Percentiles rank a stretch among this genome's conserved stretches.
Evolutionary conservation across 1,140 invertebrate species (phyloP).

Genomic region (Halyomorpha halys): DNA sequence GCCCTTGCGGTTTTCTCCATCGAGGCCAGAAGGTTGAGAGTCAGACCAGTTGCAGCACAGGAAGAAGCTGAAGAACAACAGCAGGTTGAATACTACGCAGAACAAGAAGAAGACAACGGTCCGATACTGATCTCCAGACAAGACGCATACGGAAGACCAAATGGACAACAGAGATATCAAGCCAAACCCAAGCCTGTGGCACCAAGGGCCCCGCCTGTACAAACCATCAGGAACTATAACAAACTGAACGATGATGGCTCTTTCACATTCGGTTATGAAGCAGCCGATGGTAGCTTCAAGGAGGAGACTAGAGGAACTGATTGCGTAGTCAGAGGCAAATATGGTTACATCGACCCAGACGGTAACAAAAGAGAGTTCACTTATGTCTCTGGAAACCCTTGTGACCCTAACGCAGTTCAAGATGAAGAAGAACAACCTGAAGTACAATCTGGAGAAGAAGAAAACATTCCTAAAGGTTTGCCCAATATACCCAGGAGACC

Average conservation of each 20-base stretch:
- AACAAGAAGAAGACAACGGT: slow-evolving; percentile 35
- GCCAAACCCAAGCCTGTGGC: slow-evolving; percentile 35
- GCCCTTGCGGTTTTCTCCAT: slow-evolving; percentile 6
- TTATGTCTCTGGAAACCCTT: slow-evolving; percentile 83
- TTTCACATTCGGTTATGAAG: slow-evolving; percentile 79
- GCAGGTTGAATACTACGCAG: slow-evolving; percentile 34
- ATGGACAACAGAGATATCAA: slow-evolving; percentile 25
- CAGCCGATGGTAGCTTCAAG: slow-evolving; percentile 80
- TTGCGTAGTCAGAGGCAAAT: slow-evolving; percentile 77
- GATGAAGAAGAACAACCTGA: slow-evolving; percentile 43
- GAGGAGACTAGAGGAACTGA: slow-evolving; percentile 76
- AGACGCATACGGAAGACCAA: slow-evolving; percentile 29
- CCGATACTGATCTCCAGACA: slow-evolving; percentile 29
- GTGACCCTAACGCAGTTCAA: slow-evolving; percentile 67
- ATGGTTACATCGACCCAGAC: slow-evolving; percentile 78
- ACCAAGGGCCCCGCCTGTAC: slow-evolving; percentile 57
- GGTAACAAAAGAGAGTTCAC: slow-evolving; percentile 79
- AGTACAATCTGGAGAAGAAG: slow-evolving; percentile 32
- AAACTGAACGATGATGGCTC: slow-evolving; percentile 75
- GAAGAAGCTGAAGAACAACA: slow-evolving; percentile 30
- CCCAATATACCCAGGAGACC: slow-evolving; percentile 30
- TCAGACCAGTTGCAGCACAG: slow-evolving; percentile 27
- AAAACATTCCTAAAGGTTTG: slow-evolving; percentile 33
- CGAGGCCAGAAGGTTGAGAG: slow-evolving; percentile 22
- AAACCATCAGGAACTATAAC: slow-evolving; percentile 68